Conservation (phyloP, 2,113 vertebrate genomes). For the Butorides virescens region DNA sequence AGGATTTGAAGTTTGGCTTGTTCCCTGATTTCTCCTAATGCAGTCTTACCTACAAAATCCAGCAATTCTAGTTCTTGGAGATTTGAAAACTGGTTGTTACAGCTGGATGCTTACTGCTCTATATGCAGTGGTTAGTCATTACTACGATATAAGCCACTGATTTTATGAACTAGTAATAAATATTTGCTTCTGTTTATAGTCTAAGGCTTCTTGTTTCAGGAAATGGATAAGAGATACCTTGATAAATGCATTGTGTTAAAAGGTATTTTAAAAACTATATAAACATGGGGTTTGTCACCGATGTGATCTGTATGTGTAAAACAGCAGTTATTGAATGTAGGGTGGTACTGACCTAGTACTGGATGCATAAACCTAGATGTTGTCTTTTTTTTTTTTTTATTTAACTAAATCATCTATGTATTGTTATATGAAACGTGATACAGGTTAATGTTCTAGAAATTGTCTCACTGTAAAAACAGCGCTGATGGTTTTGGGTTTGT, state of each 20-base stretch:
- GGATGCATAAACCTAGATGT: background rate
- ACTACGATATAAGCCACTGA: background rate
- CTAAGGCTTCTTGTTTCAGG: background rate
- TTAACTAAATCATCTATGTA: background rate
- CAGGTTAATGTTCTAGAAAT: background rate
- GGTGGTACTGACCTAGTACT: background rate
- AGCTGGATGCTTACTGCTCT: background rate
- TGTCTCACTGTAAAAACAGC: background rate
- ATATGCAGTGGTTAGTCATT: background rate
- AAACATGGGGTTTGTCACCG: rapidly evolving
- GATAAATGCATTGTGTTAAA: background rate
- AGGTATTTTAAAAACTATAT: background rate
- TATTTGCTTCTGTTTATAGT: background rate
- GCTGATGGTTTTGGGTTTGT: no score
- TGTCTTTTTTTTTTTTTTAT: no score
- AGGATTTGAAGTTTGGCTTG: background rate
- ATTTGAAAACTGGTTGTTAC: background rate
- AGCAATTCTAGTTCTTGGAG: background rate
- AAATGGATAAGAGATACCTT: background rate
- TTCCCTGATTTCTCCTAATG: background rate
- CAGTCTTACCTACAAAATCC: background rate
- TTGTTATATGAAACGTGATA: background rate
- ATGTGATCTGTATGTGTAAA: background rate
- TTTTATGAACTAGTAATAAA: background rate
- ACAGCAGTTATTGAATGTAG: background rate